Conservation (phyloP, 2,113 vertebrate species). For the Callithrix jacchus region DNA sequence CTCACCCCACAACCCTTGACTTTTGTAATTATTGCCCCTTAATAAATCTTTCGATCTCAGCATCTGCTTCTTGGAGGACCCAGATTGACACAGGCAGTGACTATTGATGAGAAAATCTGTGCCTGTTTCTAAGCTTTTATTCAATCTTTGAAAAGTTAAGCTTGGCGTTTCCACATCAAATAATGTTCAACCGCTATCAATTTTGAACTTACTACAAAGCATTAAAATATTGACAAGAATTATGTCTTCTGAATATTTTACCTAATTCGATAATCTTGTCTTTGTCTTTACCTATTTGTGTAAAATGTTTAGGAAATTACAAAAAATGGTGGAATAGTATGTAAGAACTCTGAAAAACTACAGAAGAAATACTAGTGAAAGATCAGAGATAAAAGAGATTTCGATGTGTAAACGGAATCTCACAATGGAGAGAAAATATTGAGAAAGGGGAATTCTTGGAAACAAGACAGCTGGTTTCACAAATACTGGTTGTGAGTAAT, state of each 20-base stretch:
- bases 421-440: background rate
- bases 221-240: background rate
- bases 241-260: conserved; percentile 11
- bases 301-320: conserved; percentile 25
- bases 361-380: background rate
- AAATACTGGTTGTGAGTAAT: background rate
- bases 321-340: background rate
- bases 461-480: background rate
- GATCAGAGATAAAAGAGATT: background rate
- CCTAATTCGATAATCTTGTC: background rate
- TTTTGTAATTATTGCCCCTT: background rate
- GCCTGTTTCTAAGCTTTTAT: background rate
- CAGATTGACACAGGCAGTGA: background rate
- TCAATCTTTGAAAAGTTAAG: conserved; percentile 13
- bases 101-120: background rate
- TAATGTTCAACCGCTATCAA: background rate
- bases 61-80: background rate
- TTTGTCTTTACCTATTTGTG: background rate
- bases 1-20: background rate
- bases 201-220: background rate
- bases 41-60: background rate
- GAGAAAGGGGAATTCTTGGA: background rate
- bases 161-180: background rate
- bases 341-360: background rate
- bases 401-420: background rate